These are phyloP conservation scores for Lampris megalopsis DNA, from an alignment of 2,113 vertebrate genomes.

Conservation along the genomic window DNA sequence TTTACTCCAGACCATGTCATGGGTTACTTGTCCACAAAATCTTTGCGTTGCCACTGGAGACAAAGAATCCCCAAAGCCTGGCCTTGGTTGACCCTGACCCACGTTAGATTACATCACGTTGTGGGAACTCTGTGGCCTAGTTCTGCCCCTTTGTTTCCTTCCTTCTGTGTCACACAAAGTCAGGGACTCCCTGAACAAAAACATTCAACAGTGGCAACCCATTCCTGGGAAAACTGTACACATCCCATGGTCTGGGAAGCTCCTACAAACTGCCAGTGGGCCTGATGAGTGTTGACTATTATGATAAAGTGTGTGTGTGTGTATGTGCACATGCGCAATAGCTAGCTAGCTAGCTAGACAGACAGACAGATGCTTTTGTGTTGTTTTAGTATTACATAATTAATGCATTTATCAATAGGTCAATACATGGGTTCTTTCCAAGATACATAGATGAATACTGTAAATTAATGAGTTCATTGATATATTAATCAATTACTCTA, in stretches of 20 bases:
- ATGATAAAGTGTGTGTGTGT: constrained; percentile 5
- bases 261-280: constrained; percentile 40
- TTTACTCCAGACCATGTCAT: constrained; percentile 19
- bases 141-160: constrained; percentile 77
- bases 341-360: background rate
- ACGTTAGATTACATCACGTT: constrained; percentile 63
- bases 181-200: constrained; percentile 63
- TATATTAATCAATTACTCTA: too few relatives aligned
- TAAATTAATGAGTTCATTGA: too few relatives aligned
- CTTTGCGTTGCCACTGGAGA: constrained; percentile 45
- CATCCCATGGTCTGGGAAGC: constrained; percentile 65
- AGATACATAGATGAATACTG: too few relatives aligned
- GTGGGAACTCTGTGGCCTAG: constrained; percentile 78
- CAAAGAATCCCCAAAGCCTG: constrained; percentile 47
- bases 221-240: constrained; percentile 38
- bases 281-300: constrained; percentile 21
- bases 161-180: constrained; percentile 52
- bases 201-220: constrained; percentile 52
- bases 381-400: too few relatives aligned
- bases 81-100: constrained; percentile 61
- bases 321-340: background rate
- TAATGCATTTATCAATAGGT: too few relatives aligned
- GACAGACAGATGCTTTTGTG: too few relatives aligned
- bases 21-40: constrained; percentile 36
- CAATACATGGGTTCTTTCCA: too few relatives aligned